Evolutionary conservation across 2,113 vertebrate species (phyloP).

Genomic region (Motacilla tschutschensis): DNA sequence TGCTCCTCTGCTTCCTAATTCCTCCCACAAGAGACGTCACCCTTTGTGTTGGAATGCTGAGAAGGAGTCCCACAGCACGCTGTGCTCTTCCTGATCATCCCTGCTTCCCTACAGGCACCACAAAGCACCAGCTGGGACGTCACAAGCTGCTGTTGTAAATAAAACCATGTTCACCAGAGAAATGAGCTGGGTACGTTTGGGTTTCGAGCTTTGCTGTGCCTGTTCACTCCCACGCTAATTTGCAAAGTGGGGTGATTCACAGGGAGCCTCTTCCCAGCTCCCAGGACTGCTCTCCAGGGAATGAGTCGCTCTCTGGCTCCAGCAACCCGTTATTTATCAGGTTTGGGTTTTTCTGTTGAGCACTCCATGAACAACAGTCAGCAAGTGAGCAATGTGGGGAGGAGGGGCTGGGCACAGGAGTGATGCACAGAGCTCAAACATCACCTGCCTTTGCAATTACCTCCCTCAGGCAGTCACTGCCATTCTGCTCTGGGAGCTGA

Average conservation of each 20-base stretch:
- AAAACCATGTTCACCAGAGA: neutral
- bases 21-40: neutral
- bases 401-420: neutral
- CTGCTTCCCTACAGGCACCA: neutral
- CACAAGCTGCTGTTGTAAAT: neutral
- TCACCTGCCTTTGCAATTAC: neutral
- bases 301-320: neutral
- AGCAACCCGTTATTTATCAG: neutral
- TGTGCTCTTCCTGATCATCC: neutral
- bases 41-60: neutral
- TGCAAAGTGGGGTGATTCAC: neutral
- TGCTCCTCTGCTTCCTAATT: neutral
- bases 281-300: neutral
- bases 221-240: neutral
- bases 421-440: neutral
- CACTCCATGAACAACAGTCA: neutral
- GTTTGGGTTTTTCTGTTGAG: neutral
- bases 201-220: neutral
- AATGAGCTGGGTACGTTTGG: accelerated
- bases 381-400: neutral
- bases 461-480: neutral
- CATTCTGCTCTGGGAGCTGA: neutral
- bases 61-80: neutral
- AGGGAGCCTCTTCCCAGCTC: neutral
- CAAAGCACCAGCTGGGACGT: neutral